phyloP scores from a whole-genome alignment of 2,888 invertebrate species.

The Hofmannophila pseudospretella region DNA sequence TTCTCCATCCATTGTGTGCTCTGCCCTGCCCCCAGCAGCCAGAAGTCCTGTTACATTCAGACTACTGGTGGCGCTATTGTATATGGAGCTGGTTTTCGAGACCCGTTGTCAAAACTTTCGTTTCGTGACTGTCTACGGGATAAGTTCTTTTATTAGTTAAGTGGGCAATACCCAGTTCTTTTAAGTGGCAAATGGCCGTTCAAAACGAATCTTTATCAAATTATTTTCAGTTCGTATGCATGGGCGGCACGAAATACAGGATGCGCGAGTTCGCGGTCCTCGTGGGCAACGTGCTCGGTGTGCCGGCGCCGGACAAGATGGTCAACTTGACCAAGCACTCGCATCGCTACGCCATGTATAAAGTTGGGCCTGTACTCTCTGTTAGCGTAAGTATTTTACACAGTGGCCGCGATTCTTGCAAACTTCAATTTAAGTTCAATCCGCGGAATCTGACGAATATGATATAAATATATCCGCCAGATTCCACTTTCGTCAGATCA shows the following conservation, averaged over 20 bases:
- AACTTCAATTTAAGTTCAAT: too few relatives aligned
- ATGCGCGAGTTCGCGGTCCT: conserved; percentile 81
- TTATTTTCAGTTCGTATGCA: conserved; percentile 80
- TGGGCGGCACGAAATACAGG: conserved; percentile 81
- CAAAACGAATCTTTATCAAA: background rate
- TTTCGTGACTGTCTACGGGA: too few relatives aligned
- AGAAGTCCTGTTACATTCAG: too few relatives aligned
- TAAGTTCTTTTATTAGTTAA: background rate
- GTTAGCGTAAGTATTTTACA: conserved; percentile 80
- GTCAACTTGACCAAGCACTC: conserved; percentile 76
- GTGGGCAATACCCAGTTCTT: background rate
- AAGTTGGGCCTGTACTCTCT: conserved; percentile 81
- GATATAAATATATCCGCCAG: too few relatives aligned
- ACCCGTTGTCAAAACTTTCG: too few relatives aligned
- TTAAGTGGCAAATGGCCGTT: background rate
- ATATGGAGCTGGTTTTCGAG: too few relatives aligned
- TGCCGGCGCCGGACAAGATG: conserved; percentile 53
- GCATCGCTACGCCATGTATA: conserved; percentile 81
- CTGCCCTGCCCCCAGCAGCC: too few relatives aligned
- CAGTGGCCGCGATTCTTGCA: too few relatives aligned
- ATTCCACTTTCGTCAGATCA: too few relatives aligned
- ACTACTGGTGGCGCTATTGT: too few relatives aligned
- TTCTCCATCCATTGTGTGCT: too few relatives aligned
- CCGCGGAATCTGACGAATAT: too few relatives aligned
- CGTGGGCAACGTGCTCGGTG: conserved; percentile 65